A percentile compares a stretch with the other conserved stretches of the same genome.
Conservation (phyloP, 2,888 invertebrate genomes). For the Diaperis boleti region DNA sequence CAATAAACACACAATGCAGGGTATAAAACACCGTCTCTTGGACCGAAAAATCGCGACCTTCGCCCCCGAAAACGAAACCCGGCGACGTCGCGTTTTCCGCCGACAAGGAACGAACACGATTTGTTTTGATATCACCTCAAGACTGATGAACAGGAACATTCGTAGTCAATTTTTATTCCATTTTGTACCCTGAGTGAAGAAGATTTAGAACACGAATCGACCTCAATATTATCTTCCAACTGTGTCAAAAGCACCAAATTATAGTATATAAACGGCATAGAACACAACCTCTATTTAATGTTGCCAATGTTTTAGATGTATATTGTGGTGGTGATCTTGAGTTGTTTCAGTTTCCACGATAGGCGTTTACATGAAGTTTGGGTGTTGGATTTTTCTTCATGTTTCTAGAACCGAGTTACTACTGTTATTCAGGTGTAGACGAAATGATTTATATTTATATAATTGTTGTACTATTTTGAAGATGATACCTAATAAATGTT, state of each 20-base stretch:
- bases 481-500: constrained; percentile 47
- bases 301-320: constrained; percentile 29
- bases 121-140: constrained; percentile 33
- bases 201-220: constrained; percentile 5
- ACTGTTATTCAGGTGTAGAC: constrained; percentile 26
- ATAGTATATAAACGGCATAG: constrained; percentile 7
- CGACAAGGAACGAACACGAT: background rate
- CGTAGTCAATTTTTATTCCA: constrained; percentile 31
- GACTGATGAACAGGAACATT: constrained; percentile 32
- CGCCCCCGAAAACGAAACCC: no score
- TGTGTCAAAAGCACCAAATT: constrained; percentile 34
- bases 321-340: background rate
- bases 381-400: constrained; percentile 25
- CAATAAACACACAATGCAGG: constrained; percentile 52
- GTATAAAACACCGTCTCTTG: constrained; percentile 16
- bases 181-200: constrained; percentile 23
- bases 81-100: background rate
- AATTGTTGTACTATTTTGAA: constrained; percentile 49
- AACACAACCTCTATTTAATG: constrained; percentile 24
- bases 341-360: constrained; percentile 5
- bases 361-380: constrained; percentile 4
- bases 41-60: background rate
- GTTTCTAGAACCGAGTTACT: constrained; percentile 12
- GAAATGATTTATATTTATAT: constrained; percentile 46
- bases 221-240: constrained; percentile 35